phyloP scores from a whole-genome alignment of 1,140 invertebrate species.

The Prorops nasuta region DNA sequence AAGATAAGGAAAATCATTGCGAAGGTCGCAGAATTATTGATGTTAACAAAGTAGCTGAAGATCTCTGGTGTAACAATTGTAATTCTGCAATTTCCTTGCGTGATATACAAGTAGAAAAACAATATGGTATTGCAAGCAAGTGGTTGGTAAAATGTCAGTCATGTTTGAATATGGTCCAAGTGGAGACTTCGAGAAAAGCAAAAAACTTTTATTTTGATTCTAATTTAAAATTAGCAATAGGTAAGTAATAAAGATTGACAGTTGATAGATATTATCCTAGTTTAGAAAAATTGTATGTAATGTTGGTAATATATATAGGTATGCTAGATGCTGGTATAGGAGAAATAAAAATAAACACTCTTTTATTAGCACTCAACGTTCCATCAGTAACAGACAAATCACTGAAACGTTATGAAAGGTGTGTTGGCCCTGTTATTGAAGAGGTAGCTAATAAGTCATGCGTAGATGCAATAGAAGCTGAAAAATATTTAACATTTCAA shows the following conservation, averaged over 20 bases:
- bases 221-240: conserved; percentile 12
- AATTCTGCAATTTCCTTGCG: conserved; percentile 7
- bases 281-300: background rate
- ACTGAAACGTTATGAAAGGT: conserved; percentile 6
- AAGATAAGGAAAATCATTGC: no score
- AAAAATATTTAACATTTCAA: conserved; percentile 6
- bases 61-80: conserved; percentile 14
- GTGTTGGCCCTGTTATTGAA: background rate
- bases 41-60: conserved; percentile 4
- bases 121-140: conserved; percentile 7
- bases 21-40: conserved; percentile 14
- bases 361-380: conserved; percentile 4
- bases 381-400: background rate
- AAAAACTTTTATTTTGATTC: background rate
- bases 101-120: conserved; percentile 3
- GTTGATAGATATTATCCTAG: background rate
- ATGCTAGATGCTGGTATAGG: conserved; percentile 8
- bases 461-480: background rate
- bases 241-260: conserved; percentile 1
- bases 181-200: conserved; percentile 5
- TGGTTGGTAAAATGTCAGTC: conserved; percentile 1
- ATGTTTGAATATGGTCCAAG: background rate
- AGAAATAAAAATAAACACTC: conserved; percentile 5
- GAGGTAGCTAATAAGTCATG: conserved; percentile 1
- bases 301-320: conserved; percentile 1